Base-by-base conservation (phyloP, 2,888 invertebrate genomes). In the Carterocephalus palaemon region DNA sequence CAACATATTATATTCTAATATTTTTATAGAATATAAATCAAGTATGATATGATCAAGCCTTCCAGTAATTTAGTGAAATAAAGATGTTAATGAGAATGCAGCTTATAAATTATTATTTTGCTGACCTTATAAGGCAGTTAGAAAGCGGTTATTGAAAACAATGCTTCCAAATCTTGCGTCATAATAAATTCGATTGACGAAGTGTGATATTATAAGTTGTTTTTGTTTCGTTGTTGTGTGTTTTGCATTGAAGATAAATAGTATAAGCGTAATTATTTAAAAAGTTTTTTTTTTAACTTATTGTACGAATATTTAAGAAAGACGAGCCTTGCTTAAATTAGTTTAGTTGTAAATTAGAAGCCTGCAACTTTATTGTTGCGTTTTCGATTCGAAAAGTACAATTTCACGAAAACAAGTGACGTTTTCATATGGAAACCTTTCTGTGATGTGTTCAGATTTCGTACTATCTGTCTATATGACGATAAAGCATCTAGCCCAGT, bases 311-410 rank as follows among this genome's bases (percentile, higher is more conserved):
- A 79, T 75, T 70, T 79, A 79, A 79, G 75, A 86, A 83, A 86
- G 85, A 85, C 85, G 85, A 82, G 83, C 85, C 81, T 84, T 84
- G 85, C 85, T 86, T 86, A 84, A 53, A 69, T 73, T 84, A 85
- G 80, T 73, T 78, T 83, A 86, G 83, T 74, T 75, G 63, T 79
- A 71, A 63, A 69, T 68, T 74, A 64, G 66, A 67, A 67, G 63
- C 40, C 43, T 47, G 48, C 57, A 45, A 51, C 39, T 49, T 67
- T 66, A 64, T 70, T 75, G 56, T 58, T 62, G 63, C 59, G 19
- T 59, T 64, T 64, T 59, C 57, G 62, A 67, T 64, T 63, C 56
- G 57, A 56, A 60, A 57, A 57, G 59, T 64, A 59, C 9, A 28
- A 42, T 12, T 22, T 22, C 6, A 15, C 10, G 12, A 37, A 37